Conservation (phyloP, 2,113 vertebrate species). For the Desmodus rotundus region DNA sequence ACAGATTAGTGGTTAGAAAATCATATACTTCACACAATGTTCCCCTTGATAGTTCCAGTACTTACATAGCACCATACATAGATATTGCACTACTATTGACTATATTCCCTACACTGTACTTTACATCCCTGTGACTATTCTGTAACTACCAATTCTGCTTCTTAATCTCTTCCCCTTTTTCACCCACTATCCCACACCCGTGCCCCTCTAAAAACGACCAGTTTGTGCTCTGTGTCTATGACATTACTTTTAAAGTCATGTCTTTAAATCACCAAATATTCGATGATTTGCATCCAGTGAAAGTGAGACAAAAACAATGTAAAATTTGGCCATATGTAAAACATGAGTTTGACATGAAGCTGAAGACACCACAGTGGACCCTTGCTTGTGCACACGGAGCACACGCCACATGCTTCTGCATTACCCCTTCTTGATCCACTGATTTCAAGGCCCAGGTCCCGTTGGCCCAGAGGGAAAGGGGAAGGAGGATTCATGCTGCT, state of each 20-base stretch:
- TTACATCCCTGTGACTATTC: not conserved
- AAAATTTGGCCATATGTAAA: not conserved
- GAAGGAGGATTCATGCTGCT: not conserved
- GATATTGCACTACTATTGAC: not conserved
- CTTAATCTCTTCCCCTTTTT: not conserved
- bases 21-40: not conserved
- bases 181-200: not conserved
- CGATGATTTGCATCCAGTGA: not conserved
- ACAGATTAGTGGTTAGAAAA: not conserved
- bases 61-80: no score
- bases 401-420: fast-evolving
- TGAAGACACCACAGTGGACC: not conserved
- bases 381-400: fast-evolving
- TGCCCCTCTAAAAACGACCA: not conserved
- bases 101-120: not conserved
- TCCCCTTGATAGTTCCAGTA: not conserved
- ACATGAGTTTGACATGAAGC: not conserved
- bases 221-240: not conserved
- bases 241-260: not conserved
- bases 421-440: not conserved
- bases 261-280: not conserved
- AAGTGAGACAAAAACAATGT: not conserved
- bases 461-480: not conserved
- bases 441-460: not conserved
- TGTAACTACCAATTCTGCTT: not conserved